phyloP scores from a whole-genome alignment of 1,140 invertebrate species.

The Oreohelix idahoensis region DNA sequence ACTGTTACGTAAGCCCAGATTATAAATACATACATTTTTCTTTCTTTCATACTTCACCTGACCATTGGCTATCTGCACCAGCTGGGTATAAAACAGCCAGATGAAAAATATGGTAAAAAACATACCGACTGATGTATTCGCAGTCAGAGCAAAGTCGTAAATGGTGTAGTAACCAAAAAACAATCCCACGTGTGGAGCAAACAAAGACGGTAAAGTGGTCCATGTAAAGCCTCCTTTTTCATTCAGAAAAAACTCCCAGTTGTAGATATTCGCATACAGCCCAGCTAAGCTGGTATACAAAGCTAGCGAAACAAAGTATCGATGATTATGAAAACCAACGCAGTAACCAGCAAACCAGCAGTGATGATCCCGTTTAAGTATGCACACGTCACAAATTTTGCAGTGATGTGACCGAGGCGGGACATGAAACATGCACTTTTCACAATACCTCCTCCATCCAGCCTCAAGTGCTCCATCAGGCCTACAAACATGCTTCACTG shows the following conservation, averaged over 20 bases:
- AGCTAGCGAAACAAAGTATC: conserved; percentile 89
- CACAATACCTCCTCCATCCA: conserved; percentile 53
- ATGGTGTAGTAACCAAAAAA: conserved; percentile 53
- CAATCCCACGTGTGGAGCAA: conserved; percentile 56
- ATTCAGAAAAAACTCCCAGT: conserved; percentile 53
- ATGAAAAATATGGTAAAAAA: conserved; percentile 53
- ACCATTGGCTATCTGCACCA: conserved; percentile 52
- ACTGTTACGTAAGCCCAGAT: conserved; percentile 40
- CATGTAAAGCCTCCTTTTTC: conserved; percentile 53
- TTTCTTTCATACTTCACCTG: conserved; percentile 61
- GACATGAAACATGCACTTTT: conserved; percentile 44
- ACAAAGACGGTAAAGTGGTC: conserved; percentile 49
- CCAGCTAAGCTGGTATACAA: conserved; percentile 78
- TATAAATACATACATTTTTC: conserved; percentile 49
- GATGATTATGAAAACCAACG: conserved; percentile 89
- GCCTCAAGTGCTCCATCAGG: conserved; percentile 18
- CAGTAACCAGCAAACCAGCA: conserved; percentile 93
- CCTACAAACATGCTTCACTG: conserved; percentile 33
- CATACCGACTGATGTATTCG: conserved; percentile 51
- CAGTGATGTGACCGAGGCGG: conserved; percentile 86
- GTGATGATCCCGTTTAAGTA: conserved; percentile 94
- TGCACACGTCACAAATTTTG: conserved; percentile 83
- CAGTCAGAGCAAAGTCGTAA: conserved; percentile 54
- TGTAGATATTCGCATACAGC: conserved; percentile 61
- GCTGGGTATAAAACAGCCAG: conserved; percentile 54